Percentiles rank a stretch among this genome's conserved stretches.
These are phyloP conservation scores for Oasisia sp. DNA, from an alignment of 2,888 invertebrate genomes.

Conservation along the genomic window DNA sequence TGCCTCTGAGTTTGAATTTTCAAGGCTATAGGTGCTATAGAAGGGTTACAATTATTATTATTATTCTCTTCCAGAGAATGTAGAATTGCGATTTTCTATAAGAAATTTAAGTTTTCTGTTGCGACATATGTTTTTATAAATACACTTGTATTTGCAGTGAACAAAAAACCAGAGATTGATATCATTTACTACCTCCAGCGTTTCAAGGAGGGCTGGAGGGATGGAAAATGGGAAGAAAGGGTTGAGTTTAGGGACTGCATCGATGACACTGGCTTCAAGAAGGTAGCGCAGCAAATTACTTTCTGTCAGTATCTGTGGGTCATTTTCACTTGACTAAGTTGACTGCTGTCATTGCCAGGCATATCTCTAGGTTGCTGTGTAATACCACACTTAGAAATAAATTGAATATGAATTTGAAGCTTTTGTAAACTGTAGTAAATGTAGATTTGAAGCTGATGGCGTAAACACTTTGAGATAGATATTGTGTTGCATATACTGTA, in stretches of 20 bases:
- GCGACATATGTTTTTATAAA: background rate
- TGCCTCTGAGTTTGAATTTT: too few species aligned
- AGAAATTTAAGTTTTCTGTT: background rate
- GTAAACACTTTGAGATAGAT: background rate
- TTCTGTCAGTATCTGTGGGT: background rate
- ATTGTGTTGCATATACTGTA: background rate
- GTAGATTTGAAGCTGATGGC: background rate
- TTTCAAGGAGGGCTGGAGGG: conserved; percentile 85
- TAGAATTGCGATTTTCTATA: background rate
- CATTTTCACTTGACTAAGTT: too few species aligned
- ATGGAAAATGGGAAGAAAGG: conserved; percentile 84
- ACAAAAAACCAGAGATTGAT: conserved; percentile 74
- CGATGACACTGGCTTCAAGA: conserved; percentile 53
- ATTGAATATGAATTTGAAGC: too few species aligned
- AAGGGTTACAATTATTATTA: too few species aligned
- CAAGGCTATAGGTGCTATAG: too few species aligned
- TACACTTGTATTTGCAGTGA: conserved; percentile 62
- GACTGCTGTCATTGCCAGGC: background rate
- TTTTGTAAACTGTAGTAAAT: background rate
- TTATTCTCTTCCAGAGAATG: background rate
- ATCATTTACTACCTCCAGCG: conserved; percentile 82
- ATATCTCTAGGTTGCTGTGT: background rate
- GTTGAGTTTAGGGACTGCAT: conserved; percentile 75
- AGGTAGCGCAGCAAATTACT: conserved; percentile 27
- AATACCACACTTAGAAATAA: too few species aligned